Conservation (phyloP, 2,113 vertebrate genomes). For the Ibidorhyncha struthersii region DNA sequence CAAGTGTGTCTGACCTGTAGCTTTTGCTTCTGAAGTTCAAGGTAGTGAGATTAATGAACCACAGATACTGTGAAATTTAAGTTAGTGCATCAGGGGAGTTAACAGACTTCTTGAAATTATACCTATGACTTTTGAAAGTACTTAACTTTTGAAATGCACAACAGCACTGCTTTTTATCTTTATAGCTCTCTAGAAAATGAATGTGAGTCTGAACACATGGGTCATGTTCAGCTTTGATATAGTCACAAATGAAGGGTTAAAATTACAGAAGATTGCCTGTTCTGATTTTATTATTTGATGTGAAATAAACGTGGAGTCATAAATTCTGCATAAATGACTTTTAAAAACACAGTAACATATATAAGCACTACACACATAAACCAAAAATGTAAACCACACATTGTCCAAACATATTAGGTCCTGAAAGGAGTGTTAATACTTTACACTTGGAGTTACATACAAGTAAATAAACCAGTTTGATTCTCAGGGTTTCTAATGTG, state of each 20-base stretch:
- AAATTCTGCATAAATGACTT: neutral
- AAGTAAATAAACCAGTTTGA: neutral
- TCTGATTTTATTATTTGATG: neutral
- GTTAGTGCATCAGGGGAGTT: neutral
- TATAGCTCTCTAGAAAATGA: neutral
- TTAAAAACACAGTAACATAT: neutral
- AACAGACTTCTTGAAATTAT: neutral
- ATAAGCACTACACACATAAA: neutral
- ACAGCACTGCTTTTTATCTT: neutral
- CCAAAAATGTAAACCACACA: neutral
- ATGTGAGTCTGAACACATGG: neutral
- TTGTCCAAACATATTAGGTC: neutral
- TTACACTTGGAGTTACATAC: neutral
- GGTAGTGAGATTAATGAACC: neutral
- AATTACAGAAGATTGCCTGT: neutral
- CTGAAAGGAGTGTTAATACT: neutral
- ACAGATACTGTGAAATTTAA: neutral
- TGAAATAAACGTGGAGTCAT: neutral
- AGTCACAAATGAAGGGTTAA: neutral
- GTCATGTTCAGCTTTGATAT: neutral
- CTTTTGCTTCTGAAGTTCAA: neutral
- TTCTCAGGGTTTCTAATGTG: neutral
- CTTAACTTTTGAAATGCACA: neutral
- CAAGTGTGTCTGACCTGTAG: neutral
- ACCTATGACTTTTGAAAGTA: neutral